A percentile compares a stretch with the other conserved stretches of the same genome.
These are phyloP conservation scores for Ephialtes manifestator DNA, from an alignment of 2,888 invertebrate genomes.

Conservation along the genomic window DNA sequence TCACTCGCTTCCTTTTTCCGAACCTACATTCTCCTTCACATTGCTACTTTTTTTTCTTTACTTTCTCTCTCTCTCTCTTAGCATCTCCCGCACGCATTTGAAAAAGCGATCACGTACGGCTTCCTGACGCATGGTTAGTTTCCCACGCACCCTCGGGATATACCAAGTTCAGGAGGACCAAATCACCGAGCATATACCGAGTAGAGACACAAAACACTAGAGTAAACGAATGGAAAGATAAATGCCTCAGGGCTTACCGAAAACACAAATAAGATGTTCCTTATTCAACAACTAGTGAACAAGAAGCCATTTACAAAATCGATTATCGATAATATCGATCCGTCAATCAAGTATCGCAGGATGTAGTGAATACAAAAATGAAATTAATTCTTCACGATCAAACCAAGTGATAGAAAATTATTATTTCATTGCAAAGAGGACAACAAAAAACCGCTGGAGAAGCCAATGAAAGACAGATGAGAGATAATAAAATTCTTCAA, in stretches of 20 bases:
- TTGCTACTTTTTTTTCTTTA: slow-evolving; percentile 37
- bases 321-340: slow-evolving; percentile 43
- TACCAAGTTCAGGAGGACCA: slow-evolving; percentile 23
- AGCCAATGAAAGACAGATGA: slow-evolving; percentile 27
- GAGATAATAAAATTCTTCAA: slow-evolving; percentile 25
- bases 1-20: slow-evolving; percentile 40
- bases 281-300: slow-evolving; percentile 30
- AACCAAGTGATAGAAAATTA: slow-evolving; percentile 24
- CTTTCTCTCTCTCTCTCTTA: slow-evolving; percentile 36
- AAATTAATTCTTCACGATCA: slow-evolving; percentile 33
- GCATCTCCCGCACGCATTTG: slow-evolving; percentile 72
- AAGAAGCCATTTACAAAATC: slow-evolving; percentile 20
- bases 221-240: slow-evolving; percentile 48
- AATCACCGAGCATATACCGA: slow-evolving; percentile 44
- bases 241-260: slow-evolving; percentile 22
- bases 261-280: slow-evolving; percentile 45
- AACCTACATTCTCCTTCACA: slow-evolving; percentile 31
- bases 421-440: slow-evolving; percentile 46
- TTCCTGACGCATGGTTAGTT: slow-evolving; percentile 78
- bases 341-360: slow-evolving; percentile 32
- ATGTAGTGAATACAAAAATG: slow-evolving; percentile 22
- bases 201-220: slow-evolving; percentile 20
- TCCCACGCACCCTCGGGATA: slow-evolving; percentile 75
- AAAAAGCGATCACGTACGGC: slow-evolving; percentile 80
- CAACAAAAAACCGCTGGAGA: neutral